Evolutionary conservation across 2,888 invertebrate genomes (phyloP), one percentile per base, ranked within the genome.

Genomic region (Acleris sparsana): DNA sequence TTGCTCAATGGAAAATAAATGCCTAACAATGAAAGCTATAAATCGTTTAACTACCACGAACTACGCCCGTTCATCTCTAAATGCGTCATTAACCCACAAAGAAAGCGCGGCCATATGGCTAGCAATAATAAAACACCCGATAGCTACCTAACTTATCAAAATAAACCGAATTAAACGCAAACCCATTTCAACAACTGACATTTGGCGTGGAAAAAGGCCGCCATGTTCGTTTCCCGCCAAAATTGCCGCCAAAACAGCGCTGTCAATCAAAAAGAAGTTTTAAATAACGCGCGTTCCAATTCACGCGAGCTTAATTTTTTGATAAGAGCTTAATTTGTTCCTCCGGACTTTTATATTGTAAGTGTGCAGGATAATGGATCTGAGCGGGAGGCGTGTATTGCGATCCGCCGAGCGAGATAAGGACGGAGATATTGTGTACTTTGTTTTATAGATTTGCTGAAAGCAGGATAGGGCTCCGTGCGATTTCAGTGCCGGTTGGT

Each of bases 391-490:
- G 62, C 72, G 18, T n/a, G 56, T 73, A 77, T 63, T 46, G 49
- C 63, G 55, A 66, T 43, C 53, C 48, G 22, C 55, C 53, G 29
- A 5, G 77, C 68, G 66, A 63, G 82, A 88, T 68, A 77, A 73
- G 74, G 87, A 88, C 62, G 58, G 75, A 49, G 25, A 71, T 67
- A 70, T 70, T 83, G 79, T 85, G 82, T 85, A 86, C 84, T 86
- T 86, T 87, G 87, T 82, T 84, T 84, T 90, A 89, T 90, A 89
- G 91, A 91, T 91, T 87, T 88, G 84, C 85, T 85, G 85, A 88
- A 88, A 87, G 84, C 87, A 78, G 74, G 73, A 75, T 75, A 75
- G 68, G 70, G 67, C 67, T 65, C 67, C 73, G 71, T 72, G 68
- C 72, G 71, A 72, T 75, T 75, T 76, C 79, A 79, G 80, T 80